phyloP scores from a whole-genome alignment of 2,797 vertebrate genomes.

The Helostoma temminkii region DNA sequence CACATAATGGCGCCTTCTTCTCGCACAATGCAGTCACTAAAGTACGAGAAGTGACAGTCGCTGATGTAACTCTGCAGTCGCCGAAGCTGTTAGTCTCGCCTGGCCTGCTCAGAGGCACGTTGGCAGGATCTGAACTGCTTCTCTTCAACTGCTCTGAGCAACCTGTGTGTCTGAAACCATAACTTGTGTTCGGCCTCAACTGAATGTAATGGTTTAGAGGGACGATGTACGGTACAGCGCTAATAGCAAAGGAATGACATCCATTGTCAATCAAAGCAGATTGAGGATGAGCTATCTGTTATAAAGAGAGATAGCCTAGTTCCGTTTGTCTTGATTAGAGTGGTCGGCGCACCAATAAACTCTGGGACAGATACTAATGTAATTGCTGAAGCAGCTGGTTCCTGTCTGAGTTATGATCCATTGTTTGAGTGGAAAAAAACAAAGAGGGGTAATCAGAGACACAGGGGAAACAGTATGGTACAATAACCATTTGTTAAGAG shows the following conservation, averaged over 20 bases:
- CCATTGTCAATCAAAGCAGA: conserved; percentile 46
- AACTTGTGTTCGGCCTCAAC: conserved; percentile 20
- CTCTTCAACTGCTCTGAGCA: not conserved
- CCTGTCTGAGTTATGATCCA: conserved; percentile 69
- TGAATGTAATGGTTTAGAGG: conserved; percentile 31
- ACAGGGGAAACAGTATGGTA: conserved; percentile 31
- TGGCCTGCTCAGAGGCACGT: conserved; percentile 65
- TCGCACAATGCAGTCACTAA: conserved; percentile 49
- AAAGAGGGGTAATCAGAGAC: conserved; percentile 7
- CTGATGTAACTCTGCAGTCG: conserved; percentile 52
- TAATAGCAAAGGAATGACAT: conserved; percentile 54
- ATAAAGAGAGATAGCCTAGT: conserved; percentile 37
- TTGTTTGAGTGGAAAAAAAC: conserved; percentile 61
- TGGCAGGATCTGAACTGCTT: conserved; percentile 21
- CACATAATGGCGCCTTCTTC: conserved; percentile 67
- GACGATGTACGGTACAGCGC: conserved; percentile 21
- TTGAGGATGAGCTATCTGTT: conserved; percentile 37
- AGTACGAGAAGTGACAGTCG: conserved; percentile 45
- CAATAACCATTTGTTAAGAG: conserved; percentile 60
- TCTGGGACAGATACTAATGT: conserved; percentile 71
- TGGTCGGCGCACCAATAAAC: conserved; percentile 58
- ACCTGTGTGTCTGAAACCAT: conserved; percentile 24
- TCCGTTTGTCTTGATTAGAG: conserved; percentile 65
- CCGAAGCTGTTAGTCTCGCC: conserved; percentile 14
- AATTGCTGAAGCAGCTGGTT: conserved; percentile 76